Evolutionary conservation across 2,797 vertebrate genomes (phyloP).

Genomic region (Oreonectes daqikongensis): DNA sequence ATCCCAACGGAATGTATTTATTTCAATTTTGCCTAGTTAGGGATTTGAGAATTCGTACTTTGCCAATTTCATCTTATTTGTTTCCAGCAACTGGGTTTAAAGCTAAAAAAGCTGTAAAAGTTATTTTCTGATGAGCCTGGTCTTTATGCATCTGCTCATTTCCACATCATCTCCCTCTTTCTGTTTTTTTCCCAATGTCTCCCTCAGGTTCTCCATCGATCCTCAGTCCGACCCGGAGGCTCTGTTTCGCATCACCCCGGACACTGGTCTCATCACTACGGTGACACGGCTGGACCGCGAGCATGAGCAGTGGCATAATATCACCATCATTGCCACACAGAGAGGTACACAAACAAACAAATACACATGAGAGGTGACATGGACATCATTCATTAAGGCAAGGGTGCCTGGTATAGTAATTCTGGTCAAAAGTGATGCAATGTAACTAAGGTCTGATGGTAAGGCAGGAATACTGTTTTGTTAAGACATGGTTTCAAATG

Average conservation of each 20-base stretch:
- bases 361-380: neutral
- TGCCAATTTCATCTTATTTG: conserved; percentile 6
- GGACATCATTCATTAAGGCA: neutral
- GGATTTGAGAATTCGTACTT: conserved; percentile 23
- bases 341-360: conserved; percentile 73
- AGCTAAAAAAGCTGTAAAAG: too few relatives aligned
- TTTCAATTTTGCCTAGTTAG: conserved; percentile 1
- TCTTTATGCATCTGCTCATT: too few relatives aligned
- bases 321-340: conserved; percentile 87
- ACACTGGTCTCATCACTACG: conserved; percentile 85
- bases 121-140: too few relatives aligned
- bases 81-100: neutral
- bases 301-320: conserved; percentile 85
- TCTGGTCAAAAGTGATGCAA: neutral
- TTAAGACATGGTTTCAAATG: neutral
- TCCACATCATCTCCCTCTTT: neutral
- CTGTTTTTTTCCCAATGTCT: neutral
- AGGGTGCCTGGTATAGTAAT: neutral
- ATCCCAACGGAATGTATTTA: conserved; percentile 2
- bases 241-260: conserved; percentile 84
- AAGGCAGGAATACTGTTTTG: too few relatives aligned
- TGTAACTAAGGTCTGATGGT: neutral
- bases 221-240: conserved; percentile 86
- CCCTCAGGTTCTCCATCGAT: conserved; percentile 86
- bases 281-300: conserved; percentile 86